Conservation (phyloP, 2,113 vertebrate genomes). For the Ceratotherium simum region DNA sequence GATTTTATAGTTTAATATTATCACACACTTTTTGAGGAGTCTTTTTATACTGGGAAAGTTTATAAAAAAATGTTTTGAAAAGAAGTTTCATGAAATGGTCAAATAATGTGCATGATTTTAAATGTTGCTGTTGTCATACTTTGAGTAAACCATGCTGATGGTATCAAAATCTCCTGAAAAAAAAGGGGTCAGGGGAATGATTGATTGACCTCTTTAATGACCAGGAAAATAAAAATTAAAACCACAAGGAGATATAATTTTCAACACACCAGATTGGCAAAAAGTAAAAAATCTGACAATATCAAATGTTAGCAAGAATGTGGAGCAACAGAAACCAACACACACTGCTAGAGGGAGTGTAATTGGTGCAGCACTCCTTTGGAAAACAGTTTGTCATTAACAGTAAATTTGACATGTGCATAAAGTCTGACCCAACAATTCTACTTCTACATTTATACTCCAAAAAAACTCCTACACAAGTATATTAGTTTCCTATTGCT, state of each 20-base stretch:
- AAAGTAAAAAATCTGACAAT: not conserved
- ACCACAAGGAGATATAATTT: not conserved
- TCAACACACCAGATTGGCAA: not conserved
- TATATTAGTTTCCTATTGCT: not conserved
- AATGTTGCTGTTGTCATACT: not conserved
- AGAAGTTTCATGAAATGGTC: not conserved
- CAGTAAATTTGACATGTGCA: not conserved
- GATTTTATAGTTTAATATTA: not conserved
- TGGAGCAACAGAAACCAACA: not conserved
- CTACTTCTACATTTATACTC: not conserved
- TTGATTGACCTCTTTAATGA: not conserved
- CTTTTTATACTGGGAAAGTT: not conserved
- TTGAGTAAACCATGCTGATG: not conserved
- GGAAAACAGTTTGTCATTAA: not conserved
- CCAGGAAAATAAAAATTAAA: not conserved
- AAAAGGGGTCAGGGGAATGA: not conserved
- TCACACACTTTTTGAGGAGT: not conserved
- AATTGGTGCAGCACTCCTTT: not conserved
- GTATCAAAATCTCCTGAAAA: not conserved
- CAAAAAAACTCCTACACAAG: not conserved
- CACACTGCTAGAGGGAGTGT: not conserved
- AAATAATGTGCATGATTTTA: not conserved
- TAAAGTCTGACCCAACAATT: not conserved
- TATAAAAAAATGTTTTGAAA: not conserved
- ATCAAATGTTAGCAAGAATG: not conserved